A percentile compares a stretch with the other conserved stretches of the same genome.
phyloP scores from a whole-genome alignment of 2,113 vertebrate species.

The Daboia siamensis region DNA sequence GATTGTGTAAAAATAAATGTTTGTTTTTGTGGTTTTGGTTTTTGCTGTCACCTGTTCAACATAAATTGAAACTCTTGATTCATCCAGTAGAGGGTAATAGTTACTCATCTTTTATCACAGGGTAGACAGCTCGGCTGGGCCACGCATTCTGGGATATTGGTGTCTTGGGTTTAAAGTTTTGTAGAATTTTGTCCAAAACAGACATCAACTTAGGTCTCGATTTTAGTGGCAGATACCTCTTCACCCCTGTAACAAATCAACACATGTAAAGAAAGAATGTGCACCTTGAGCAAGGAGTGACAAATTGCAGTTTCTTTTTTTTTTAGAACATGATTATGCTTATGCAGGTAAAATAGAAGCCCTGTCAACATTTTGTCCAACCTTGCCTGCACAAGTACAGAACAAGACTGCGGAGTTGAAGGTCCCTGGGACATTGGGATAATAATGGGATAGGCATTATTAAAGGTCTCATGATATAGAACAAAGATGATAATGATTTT shows the following conservation, averaged over 20 bases:
- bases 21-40: not conserved
- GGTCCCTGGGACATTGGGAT: not conserved
- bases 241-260: not conserved
- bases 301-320: not conserved
- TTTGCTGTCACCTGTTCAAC: not conserved
- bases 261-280: not conserved
- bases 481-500: not conserved
- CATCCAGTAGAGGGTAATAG: not conserved
- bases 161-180: not conserved
- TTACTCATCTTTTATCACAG: not conserved
- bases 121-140: not conserved
- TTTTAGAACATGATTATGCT: not conserved
- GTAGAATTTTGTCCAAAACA: not conserved
- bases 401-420: not conserved
- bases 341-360: not conserved
- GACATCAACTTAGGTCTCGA: not conserved
- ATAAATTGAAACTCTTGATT: not conserved
- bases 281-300: not conserved
- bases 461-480: not conserved
- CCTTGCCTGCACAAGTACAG: not conserved
- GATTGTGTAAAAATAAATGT: not conserved
- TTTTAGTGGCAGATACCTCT: not conserved
- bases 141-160: not conserved
- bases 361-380: not conserved
- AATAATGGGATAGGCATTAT: not conserved